Percentiles rank a stretch among this genome's conserved stretches.
Evolutionary conservation across 1,140 invertebrate genomes (phyloP).

Genomic region (Prorops nasuta): DNA sequence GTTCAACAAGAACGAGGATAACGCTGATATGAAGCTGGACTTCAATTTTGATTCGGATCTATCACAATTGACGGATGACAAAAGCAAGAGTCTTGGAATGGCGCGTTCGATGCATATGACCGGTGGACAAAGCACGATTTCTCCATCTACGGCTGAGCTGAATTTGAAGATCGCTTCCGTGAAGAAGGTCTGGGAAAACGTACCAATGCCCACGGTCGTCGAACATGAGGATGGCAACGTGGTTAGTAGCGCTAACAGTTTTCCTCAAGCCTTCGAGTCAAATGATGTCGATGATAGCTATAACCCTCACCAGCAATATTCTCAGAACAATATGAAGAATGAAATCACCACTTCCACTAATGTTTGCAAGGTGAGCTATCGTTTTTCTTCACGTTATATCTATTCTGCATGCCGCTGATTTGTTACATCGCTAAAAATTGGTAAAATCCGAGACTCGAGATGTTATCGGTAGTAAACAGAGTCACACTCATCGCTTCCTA

Average conservation of each 20-base stretch:
- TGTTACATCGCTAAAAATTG: neutral
- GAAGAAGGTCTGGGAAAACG: slow-evolving; percentile 86
- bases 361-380: slow-evolving; percentile 68
- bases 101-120: slow-evolving; percentile 64
- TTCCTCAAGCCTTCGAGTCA: slow-evolving; percentile 57
- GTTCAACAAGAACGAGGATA: slow-evolving; percentile 70
- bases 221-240: slow-evolving; percentile 63
- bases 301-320: slow-evolving; percentile 53
- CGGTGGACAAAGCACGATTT: slow-evolving; percentile 62
- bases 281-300: slow-evolving; percentile 59
- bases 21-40: slow-evolving; percentile 85
- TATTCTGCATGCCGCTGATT: slow-evolving; percentile 3
- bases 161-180: slow-evolving; percentile 93
- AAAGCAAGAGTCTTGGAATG: slow-evolving; percentile 64
- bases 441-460: no score
- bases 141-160: slow-evolving; percentile 79
- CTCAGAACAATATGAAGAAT: slow-evolving; percentile 52
- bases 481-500: no score
- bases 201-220: slow-evolving; percentile 66
- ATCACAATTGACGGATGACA: slow-evolving; percentile 75
- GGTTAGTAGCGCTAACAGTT: slow-evolving; percentile 54
- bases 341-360: slow-evolving; percentile 62
- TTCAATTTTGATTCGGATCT: slow-evolving; percentile 84
- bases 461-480: no score
- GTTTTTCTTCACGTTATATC: slow-evolving; percentile 19